Evolutionary conservation across 1,140 invertebrate genomes (phyloP).

Genomic region (Pogonomyrmex californicus): DNA sequence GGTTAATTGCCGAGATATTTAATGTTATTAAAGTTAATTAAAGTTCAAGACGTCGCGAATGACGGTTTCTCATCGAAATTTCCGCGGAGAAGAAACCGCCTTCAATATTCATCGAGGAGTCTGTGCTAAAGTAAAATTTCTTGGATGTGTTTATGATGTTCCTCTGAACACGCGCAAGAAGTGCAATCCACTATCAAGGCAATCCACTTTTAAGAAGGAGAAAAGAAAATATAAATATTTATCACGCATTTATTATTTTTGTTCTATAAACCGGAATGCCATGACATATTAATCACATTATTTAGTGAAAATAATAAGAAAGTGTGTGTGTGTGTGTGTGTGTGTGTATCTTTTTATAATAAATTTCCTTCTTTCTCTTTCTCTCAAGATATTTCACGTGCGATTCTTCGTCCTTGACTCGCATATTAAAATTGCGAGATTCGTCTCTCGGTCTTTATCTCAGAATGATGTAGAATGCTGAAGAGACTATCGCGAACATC

Average conservation of each 20-base stretch:
- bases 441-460: neutral
- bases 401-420: neutral
- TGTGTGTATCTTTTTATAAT: too few species aligned
- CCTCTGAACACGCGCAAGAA: neutral
- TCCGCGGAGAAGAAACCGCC: neutral
- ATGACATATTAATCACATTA: neutral
- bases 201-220: neutral
- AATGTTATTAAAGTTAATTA: neutral
- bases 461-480: neutral
- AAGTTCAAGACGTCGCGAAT: neutral
- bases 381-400: neutral
- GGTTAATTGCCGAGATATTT: neutral
- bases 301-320: neutral
- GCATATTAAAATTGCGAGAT: neutral
- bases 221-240: constrained; percentile 3
- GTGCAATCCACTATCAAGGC: neutral
- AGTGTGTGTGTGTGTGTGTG: neutral
- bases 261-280: too few species aligned
- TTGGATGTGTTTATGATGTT: neutral
- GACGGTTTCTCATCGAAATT: neutral
- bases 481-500: neutral
- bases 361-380: too few species aligned
- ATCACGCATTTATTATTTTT: neutral
- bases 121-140: neutral
- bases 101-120: neutral